A percentile compares a stretch with the other conserved stretches of the same genome.
These are phyloP conservation scores for Tinamus major DNA, from an alignment of 2,797 vertebrate genomes.

Conservation along the genomic window DNA sequence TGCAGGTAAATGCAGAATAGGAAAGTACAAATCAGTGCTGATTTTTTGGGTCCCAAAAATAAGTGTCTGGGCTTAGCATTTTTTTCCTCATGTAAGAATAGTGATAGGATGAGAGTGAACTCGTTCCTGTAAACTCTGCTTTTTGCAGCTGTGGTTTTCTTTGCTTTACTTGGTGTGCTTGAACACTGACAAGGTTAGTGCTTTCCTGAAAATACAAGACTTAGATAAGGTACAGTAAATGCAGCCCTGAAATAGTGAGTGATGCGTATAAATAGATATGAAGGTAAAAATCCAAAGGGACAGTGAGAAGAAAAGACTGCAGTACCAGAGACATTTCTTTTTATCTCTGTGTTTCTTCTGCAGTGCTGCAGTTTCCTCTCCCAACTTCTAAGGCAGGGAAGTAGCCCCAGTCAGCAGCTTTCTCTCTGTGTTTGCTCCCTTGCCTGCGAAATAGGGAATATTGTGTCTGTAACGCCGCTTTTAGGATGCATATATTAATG, in stretches of 20 bases:
- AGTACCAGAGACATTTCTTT: background rate
- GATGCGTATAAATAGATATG: background rate
- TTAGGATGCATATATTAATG: background rate
- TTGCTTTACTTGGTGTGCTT: background rate
- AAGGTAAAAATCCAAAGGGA: background rate
- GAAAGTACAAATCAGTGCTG: fast-evolving
- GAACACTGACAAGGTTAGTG: background rate
- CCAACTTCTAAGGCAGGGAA: background rate
- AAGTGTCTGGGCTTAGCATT: background rate
- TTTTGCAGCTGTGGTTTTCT: background rate
- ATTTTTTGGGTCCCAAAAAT: background rate
- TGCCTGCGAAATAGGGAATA: slow-evolving; percentile 5
- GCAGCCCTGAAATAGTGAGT: background rate
- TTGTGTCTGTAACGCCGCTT: background rate
- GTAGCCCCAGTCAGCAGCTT: background rate
- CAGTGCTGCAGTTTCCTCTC: background rate
- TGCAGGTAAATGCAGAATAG: background rate
- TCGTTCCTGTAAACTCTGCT: background rate
- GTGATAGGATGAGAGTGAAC: background rate
- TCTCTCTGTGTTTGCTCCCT: slow-evolving; percentile 5
- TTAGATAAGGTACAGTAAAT: background rate
- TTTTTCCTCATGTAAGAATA: background rate
- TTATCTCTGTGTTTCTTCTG: background rate
- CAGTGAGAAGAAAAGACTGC: background rate
- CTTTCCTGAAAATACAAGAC: background rate